Percentiles rank a stretch among this genome's conserved stretches.
Conservation (phyloP, 2,888 invertebrate genomes). For the Acleris cristana region DNA sequence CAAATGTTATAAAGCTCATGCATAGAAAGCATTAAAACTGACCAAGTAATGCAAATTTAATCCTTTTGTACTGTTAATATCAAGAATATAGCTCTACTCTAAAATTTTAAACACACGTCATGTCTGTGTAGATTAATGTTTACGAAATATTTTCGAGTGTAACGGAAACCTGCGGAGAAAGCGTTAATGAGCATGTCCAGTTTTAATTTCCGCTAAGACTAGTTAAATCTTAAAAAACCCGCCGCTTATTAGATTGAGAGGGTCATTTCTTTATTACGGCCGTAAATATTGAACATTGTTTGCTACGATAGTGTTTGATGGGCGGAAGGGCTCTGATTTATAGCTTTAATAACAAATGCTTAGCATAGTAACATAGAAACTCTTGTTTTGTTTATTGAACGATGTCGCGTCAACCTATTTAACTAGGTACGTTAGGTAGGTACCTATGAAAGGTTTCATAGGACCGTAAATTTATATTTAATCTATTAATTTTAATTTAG, state of each 20-base stretch:
- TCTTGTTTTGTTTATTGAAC: too few species aligned
- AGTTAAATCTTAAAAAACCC: slow-evolving; percentile 47
- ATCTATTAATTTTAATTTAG: too few species aligned
- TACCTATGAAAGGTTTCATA: too few species aligned
- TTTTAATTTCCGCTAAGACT: slow-evolving; percentile 71
- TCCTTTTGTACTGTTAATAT: too few species aligned
- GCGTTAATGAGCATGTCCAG: slow-evolving; percentile 71
- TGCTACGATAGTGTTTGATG: slow-evolving; percentile 1
- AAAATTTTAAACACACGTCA: neutral
- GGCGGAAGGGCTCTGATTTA: slow-evolving; percentile 16
- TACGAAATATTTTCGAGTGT: slow-evolving; percentile 64
- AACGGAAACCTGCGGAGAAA: slow-evolving; percentile 75
- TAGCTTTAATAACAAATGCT: neutral
- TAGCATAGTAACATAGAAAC: too few species aligned
- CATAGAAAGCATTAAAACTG: too few species aligned
- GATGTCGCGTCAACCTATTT: too few species aligned
- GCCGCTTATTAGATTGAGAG: slow-evolving; percentile 38
- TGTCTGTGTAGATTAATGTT: slow-evolving; percentile 53
- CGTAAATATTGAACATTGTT: neutral
- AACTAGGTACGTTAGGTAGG: too few species aligned
- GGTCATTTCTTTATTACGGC: slow-evolving; percentile 27
- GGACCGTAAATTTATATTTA: too few species aligned
- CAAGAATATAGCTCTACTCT: neutral
- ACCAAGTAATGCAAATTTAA: too few species aligned
- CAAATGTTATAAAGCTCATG: too few species aligned